phyloP scores from a whole-genome alignment of 1,140 invertebrate species.

The Microplitis demolitor region DNA sequence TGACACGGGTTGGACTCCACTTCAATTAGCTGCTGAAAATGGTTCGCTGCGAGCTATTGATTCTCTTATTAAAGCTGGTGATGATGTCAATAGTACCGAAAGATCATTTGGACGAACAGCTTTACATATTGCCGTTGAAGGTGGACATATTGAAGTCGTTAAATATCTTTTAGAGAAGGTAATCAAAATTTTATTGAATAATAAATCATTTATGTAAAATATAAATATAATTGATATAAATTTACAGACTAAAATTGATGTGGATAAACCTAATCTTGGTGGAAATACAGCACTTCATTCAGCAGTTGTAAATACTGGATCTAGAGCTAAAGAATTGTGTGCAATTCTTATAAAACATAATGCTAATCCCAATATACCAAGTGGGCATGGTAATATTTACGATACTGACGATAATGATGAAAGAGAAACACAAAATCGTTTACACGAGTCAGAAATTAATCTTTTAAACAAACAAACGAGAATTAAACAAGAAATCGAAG shows the following conservation, averaged over 20 bases:
- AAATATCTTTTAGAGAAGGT: slow-evolving; percentile 59
- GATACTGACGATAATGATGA: background rate
- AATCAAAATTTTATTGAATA: slow-evolving; percentile 7
- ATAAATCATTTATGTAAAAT: slow-evolving; percentile 18
- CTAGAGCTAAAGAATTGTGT: slow-evolving; percentile 45
- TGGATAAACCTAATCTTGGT: slow-evolving; percentile 50
- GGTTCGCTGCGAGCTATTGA: slow-evolving; percentile 59
- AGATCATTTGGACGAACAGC: slow-evolving; percentile 64
- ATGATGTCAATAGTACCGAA: slow-evolving; percentile 60
- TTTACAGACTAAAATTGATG: slow-evolving; percentile 48
- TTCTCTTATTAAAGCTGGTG: slow-evolving; percentile 58
- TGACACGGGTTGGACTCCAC: slow-evolving; percentile 58
- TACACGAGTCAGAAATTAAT: no score
- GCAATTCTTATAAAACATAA: slow-evolving; percentile 45
- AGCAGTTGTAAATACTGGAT: slow-evolving; percentile 46
- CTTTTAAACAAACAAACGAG: background rate
- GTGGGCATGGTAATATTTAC: slow-evolving; percentile 30
- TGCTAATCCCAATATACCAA: slow-evolving; percentile 47
- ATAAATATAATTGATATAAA: background rate
- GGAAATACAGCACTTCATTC: slow-evolving; percentile 55
- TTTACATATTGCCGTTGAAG: slow-evolving; percentile 65
- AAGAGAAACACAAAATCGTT: background rate
- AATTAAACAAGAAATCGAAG: slow-evolving; percentile 30
- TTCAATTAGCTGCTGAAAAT: slow-evolving; percentile 62
- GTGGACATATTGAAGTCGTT: slow-evolving; percentile 57